A percentile compares a stretch with the other conserved stretches of the same genome.
Evolutionary conservation across 92 coral and sea anemone genomes (phyloP).

Genomic region (Desmophyllum pertusum): DNA sequence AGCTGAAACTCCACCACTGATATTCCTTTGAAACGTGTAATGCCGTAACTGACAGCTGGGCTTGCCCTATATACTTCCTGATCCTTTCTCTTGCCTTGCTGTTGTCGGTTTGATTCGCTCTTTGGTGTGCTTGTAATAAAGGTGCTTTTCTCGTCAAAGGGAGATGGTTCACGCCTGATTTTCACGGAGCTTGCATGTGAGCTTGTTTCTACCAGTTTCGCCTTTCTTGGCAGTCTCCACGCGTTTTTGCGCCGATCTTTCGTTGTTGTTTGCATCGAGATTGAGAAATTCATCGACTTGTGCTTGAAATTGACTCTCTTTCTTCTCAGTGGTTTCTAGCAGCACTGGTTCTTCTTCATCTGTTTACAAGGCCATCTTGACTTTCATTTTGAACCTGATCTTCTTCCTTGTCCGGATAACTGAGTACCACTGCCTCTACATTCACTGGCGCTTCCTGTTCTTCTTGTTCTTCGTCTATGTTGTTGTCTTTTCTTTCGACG

Average conservation of each 20-base stretch:
- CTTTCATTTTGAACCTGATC: neutral
- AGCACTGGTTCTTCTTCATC: neutral
- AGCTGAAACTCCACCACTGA: neutral
- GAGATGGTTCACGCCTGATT: neutral
- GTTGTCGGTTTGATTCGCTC: neutral
- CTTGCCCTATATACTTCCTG: neutral
- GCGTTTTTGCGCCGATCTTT: neutral
- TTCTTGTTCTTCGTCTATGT: too few species aligned
- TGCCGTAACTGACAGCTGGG: neutral
- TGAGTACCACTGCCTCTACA: slow-evolving; percentile 5
- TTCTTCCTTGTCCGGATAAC: slow-evolving; percentile 13
- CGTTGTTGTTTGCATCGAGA: neutral
- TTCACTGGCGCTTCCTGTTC: neutral
- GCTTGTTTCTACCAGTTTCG: too few species aligned
- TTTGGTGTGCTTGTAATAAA: slow-evolving; percentile 25
- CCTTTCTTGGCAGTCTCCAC: neutral
- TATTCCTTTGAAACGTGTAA: neutral
- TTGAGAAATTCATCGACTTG: slow-evolving; percentile 27
- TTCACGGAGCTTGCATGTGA: too few species aligned
- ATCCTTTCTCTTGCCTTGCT: neutral
- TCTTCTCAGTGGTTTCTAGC: neutral
- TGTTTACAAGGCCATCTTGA: neutral
- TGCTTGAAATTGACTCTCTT: neutral
- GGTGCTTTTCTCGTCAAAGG: neutral
- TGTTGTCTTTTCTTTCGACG: too few species aligned